Percentiles rank a stretch among this genome's conserved stretches.
Evolutionary conservation across 2,797 vertebrate species (phyloP).

Genomic region (Semaprochilodus insignis): DNA sequence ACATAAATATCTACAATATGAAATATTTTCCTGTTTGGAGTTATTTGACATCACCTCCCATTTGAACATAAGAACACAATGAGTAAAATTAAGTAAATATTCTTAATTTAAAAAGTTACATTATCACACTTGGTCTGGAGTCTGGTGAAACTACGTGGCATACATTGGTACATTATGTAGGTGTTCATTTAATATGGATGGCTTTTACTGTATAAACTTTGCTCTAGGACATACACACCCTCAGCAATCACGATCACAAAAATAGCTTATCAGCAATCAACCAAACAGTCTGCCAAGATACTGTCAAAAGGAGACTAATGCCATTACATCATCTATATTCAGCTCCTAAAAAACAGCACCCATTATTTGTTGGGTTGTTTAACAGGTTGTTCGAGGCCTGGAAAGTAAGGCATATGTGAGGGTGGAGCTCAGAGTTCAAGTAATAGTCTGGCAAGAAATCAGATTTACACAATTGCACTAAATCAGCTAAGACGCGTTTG

Average conservation of each 20-base stretch:
- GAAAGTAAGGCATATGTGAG: not conserved
- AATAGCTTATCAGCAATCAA: not conserved
- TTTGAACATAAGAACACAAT: too few species aligned
- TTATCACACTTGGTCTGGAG: not conserved
- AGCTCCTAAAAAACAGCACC: not conserved
- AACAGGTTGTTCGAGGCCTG: constrained; percentile 4
- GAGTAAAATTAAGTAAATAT: not conserved
- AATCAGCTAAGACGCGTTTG: not conserved
- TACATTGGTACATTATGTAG: not conserved
- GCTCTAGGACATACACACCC: not conserved
- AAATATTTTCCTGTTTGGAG: too few species aligned
- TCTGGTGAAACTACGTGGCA: not conserved
- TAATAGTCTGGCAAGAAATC: not conserved
- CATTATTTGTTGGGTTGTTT: constrained; percentile 13
- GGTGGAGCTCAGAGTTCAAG: not conserved
- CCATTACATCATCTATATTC: not conserved
- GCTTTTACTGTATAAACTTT: not conserved
- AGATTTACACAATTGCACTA: not conserved
- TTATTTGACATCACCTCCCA: too few species aligned
- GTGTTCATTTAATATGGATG: constrained; percentile 5
- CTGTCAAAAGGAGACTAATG: not conserved
- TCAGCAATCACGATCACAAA: not conserved
- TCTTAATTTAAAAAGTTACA: not conserved
- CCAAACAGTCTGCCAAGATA: not conserved
- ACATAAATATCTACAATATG: too few species aligned